Conservation (phyloP, 1,140 invertebrate genomes). For the Andrena cerasifolii region DNA sequence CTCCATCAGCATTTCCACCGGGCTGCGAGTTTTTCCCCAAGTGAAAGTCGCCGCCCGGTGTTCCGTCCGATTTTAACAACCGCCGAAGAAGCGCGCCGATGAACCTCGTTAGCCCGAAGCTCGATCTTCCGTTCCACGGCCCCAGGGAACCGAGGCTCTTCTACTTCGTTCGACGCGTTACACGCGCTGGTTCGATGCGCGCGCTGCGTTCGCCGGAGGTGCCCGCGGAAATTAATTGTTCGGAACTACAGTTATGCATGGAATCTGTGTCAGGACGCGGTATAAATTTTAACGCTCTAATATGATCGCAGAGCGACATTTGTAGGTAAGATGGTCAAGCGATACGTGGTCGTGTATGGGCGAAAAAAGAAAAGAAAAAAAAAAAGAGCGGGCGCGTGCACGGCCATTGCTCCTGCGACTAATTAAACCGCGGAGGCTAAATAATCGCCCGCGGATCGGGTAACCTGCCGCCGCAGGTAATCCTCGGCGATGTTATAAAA, state of each 20-base stretch:
- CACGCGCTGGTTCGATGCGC: slow-evolving; percentile 32
- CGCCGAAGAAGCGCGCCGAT: not conserved
- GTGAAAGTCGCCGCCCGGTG: slow-evolving; percentile 51
- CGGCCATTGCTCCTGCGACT: not conserved
- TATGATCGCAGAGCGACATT: slow-evolving; percentile 6
- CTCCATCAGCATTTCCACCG: slow-evolving; percentile 46
- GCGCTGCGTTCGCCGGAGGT: slow-evolving; percentile 16
- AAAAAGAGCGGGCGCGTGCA: not conserved
- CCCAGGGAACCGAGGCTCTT: not conserved
- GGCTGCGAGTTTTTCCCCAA: slow-evolving; percentile 21
- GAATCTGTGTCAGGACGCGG: slow-evolving; percentile 48
- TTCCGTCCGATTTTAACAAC: slow-evolving; percentile 5
- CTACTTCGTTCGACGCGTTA: slow-evolving; percentile 35
- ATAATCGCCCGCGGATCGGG: slow-evolving; percentile 33
- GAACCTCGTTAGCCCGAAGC: not conserved
- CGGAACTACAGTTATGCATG: slow-evolving; percentile 51
- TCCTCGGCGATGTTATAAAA: slow-evolving; percentile 42
- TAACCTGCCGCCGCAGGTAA: slow-evolving; percentile 25
- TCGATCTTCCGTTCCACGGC: not conserved
- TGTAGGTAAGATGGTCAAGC: not conserved
- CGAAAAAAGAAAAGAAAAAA: too few relatives aligned
- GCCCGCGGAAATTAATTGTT: slow-evolving; percentile 48
- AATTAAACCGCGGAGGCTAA: not conserved
- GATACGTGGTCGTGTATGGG: too few relatives aligned
- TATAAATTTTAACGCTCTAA: slow-evolving; percentile 35